Evolutionary conservation across 2,797 vertebrate species (phyloP), one percentile per base, ranked within the genome.

Genomic region (Columba guinea): DNA sequence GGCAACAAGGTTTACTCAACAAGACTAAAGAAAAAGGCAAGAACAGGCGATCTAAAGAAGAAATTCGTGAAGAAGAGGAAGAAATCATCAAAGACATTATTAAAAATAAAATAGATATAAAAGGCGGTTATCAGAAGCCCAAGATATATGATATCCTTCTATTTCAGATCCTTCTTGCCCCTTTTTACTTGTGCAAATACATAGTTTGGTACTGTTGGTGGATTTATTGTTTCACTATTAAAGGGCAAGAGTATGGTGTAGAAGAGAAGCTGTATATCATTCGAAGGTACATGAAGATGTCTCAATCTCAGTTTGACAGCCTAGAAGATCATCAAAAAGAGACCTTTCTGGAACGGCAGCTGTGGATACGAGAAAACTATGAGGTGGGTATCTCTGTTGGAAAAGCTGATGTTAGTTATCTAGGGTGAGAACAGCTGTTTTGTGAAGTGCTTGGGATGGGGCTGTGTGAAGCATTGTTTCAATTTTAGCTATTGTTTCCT

Each of bases 41-140:
- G 97, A 99, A 98, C 98, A 98, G 98, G 15, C 98, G 99, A 16
- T 98, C 99, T 92, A 99, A 99, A 94, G 99, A 99, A 89, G 99
- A 99, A 98, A 98, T 99, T 32, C 98, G 99, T 13, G 99, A 99
- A 55, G 99, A 99, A 90, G 99, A 99, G 60, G 99, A 99, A 96
- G 99, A 98, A 97, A 98, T 99, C 79, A 99, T 99, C 95, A 98
- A 99, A 15, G 98, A 99, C 96, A 99, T 99, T 93, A 99, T 99
- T 96, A 99, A 99, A 97, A 99, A 98, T 94, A 99, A 99, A 98
- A 99, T 99, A 59, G 99, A 99, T 97, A 99, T 99, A 95, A 99
- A 99, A 95, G 99, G 99, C 2, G 99, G 99, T 92, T 99, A 99
- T 96, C 99, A 99, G 97, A 99, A 99, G 84, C 99, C 99, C 67